Evolutionary conservation across 2,797 vertebrate genomes (phyloP).

Genomic region (Vipera ursinii): DNA sequence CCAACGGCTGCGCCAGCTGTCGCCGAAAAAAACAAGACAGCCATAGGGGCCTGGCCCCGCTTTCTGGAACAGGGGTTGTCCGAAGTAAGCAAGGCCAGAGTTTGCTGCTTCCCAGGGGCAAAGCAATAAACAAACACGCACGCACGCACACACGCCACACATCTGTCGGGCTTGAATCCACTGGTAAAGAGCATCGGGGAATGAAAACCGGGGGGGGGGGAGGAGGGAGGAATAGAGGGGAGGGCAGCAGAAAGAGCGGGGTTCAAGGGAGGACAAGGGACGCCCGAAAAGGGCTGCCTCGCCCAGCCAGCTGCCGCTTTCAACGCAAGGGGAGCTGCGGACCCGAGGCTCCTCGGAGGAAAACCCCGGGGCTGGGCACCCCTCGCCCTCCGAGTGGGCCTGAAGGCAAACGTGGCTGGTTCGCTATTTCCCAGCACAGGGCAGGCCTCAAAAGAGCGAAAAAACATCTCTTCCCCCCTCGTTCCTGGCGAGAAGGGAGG

Average conservation of each 20-base stretch:
- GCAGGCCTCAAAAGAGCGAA: not conserved
- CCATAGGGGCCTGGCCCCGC: not conserved
- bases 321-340: not conserved
- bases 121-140: not conserved
- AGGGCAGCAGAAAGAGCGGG: not conserved
- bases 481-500: not conserved
- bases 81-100: not conserved
- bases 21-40: not conserved
- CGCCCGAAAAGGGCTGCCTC: not conserved
- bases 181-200: not conserved
- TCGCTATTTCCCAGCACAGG: not conserved
- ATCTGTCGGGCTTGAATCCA: not conserved
- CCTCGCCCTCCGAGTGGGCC: not conserved
- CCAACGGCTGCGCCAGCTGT: not conserved
- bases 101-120: not conserved
- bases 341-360: not conserved
- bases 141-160: not conserved
- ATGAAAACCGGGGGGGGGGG: fast-evolving
- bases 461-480: not conserved
- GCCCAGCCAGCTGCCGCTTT: not conserved
- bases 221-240: too few relatives aligned
- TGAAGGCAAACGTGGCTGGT: not conserved
- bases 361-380: not conserved
- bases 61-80: not conserved
- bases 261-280: not conserved